Conservation (phyloP, 2,797 vertebrate genomes). For the Poeciliopsis infans region DNA sequence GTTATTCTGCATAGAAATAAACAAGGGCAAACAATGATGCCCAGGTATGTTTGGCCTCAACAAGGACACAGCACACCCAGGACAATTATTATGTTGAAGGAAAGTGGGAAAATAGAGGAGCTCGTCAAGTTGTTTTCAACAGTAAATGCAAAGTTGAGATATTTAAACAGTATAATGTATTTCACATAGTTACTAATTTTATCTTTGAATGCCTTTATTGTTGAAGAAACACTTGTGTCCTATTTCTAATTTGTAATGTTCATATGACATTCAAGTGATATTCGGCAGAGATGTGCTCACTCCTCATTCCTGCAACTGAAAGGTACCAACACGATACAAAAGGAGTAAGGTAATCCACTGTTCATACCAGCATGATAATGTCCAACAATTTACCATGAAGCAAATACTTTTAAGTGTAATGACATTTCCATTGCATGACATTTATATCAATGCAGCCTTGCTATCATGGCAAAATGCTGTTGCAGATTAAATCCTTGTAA, state of each 20-base stretch:
- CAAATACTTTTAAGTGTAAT: slow-evolving; percentile 24
- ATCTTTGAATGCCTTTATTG: background rate
- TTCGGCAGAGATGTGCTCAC: background rate
- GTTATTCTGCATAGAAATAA: slow-evolving; percentile 1
- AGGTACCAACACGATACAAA: background rate
- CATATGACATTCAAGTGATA: background rate
- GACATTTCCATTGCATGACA: slow-evolving; percentile 20
- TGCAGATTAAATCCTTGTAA: slow-evolving; percentile 42
- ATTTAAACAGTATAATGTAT: background rate
- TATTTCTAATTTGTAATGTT: too few relatives aligned
- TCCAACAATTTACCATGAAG: slow-evolving; percentile 8
- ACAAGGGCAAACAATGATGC: slow-evolving; percentile 1
- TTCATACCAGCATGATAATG: background rate
- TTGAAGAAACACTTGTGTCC: background rate
- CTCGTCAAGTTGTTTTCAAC: background rate
- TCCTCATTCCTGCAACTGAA: background rate
- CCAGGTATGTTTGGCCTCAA: background rate
- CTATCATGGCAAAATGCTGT: slow-evolving; percentile 28
- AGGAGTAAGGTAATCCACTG: background rate
- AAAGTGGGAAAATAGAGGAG: background rate
- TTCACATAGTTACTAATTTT: background rate
- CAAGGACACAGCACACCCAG: background rate
- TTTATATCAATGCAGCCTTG: slow-evolving; percentile 20
- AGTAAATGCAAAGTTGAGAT: background rate
- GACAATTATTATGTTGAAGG: background rate